Percentiles rank a stretch among this genome's conserved stretches.
phyloP scores from a whole-genome alignment of 64 coral and sea anemone genomes.

The Montipora foliosa region DNA sequence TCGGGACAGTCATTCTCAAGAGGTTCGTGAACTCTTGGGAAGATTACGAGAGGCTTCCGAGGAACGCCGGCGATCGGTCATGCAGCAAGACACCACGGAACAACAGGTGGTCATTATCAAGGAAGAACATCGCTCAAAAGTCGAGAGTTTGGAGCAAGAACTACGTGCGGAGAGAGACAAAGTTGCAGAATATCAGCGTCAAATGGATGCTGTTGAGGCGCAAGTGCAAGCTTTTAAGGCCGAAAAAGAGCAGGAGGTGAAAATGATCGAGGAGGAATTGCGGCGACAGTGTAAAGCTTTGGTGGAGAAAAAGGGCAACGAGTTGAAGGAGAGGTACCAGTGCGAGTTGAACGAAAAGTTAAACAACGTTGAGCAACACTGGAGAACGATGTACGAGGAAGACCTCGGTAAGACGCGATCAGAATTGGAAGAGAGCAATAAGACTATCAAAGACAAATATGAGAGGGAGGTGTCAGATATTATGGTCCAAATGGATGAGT shows the following conservation, averaged over 20 bases:
- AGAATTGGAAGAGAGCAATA: conserved; percentile 88
- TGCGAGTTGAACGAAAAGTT: conserved; percentile 94
- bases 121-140: conserved; percentile 82
- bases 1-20: conserved; percentile 76
- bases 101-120: conserved; percentile 93
- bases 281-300: conserved; percentile 84
- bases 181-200: conserved; percentile 77
- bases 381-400: conserved; percentile 89
- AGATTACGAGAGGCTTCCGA: conserved; percentile 84
- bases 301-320: conserved; percentile 89
- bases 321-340: conserved; percentile 94
- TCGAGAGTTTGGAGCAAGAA: conserved; percentile 85
- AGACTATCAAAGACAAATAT: conserved; percentile 94
- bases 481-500: conserved; percentile 91
- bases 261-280: conserved; percentile 85
- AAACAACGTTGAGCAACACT: conserved; percentile 86
- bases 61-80: conserved; percentile 88
- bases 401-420: conserved; percentile 78
- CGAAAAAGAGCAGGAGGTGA: conserved; percentile 93
- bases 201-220: conserved; percentile 81
- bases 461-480: conserved; percentile 93
- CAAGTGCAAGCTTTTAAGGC: conserved; percentile 91
- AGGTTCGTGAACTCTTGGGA: conserved; percentile 82
- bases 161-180: conserved; percentile 85
- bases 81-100: conserved; percentile 88